Conservation (phyloP, 2,888 invertebrate genomes). For the Pollenia amentaria region DNA sequence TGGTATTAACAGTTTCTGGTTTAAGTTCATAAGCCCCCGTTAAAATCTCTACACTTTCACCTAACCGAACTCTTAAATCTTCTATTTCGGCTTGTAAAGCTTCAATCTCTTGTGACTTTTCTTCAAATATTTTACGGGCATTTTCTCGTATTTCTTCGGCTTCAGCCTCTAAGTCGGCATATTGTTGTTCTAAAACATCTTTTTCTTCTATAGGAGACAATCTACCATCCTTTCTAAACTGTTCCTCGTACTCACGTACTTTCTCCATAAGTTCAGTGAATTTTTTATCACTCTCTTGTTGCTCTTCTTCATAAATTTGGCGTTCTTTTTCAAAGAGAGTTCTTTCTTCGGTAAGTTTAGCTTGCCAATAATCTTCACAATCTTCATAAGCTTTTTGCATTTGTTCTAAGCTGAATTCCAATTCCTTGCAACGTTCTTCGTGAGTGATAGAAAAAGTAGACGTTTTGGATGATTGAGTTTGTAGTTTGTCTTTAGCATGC, state of each 20-base stretch:
- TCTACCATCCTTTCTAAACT: slow-evolving; percentile 87
- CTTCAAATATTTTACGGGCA: slow-evolving; percentile 85
- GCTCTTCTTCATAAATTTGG: slow-evolving; percentile 88
- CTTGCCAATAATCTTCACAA: slow-evolving; percentile 94
- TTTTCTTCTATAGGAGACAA: slow-evolving; percentile 92
- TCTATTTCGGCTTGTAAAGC: slow-evolving; percentile 85
- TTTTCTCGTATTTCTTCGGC: slow-evolving; percentile 86
- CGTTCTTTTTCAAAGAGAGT: slow-evolving; percentile 89
- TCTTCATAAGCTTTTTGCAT: slow-evolving; percentile 92
- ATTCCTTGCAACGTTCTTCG: slow-evolving; percentile 87
- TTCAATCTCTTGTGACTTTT: slow-evolving; percentile 86
- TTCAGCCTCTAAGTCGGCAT: slow-evolving; percentile 89
- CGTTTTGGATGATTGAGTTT: slow-evolving; percentile 26
- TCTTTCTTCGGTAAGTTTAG: slow-evolving; percentile 91
- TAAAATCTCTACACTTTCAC: slow-evolving; percentile 82
- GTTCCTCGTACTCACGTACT: slow-evolving; percentile 92
- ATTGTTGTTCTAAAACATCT: slow-evolving; percentile 89
- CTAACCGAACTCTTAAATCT: slow-evolving; percentile 83
- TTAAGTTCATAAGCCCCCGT: slow-evolving; percentile 83
- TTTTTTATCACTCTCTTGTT: slow-evolving; percentile 90
- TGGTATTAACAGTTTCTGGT: slow-evolving; percentile 75
- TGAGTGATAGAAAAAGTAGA: slow-evolving; percentile 74
- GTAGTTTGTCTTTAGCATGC: slow-evolving; percentile 68
- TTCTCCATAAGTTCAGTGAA: slow-evolving; percentile 90
- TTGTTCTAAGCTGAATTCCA: slow-evolving; percentile 90